phyloP scores from a whole-genome alignment of 2,113 vertebrate genomes.

The Seriola dumerili region DNA sequence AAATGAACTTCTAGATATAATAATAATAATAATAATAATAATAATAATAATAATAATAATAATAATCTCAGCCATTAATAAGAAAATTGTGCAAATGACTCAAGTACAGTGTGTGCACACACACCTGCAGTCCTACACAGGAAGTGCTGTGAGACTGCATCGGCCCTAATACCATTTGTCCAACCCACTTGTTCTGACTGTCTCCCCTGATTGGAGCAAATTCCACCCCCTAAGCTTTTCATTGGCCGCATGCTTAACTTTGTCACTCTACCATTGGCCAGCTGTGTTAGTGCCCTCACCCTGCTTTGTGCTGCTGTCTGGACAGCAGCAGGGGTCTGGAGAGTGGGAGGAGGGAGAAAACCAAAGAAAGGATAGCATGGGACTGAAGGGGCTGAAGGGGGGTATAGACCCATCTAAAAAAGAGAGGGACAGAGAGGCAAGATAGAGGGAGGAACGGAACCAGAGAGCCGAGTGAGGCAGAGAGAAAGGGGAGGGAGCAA shows the following conservation, averaged over 20 bases:
- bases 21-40: neutral
- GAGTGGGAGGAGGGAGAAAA: constrained; percentile 64
- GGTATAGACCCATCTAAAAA: constrained; percentile 48
- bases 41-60: neutral
- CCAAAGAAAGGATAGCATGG: constrained; percentile 70
- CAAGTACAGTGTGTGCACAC: neutral
- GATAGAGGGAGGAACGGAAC: constrained; percentile 50
- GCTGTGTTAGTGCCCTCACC: constrained; percentile 33
- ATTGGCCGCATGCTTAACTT: constrained; percentile 55
- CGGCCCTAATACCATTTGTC: constrained; percentile 60
- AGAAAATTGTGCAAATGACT: neutral
- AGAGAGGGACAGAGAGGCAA: constrained; percentile 46
- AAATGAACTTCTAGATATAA: too few species aligned
- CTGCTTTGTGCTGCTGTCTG: constrained; percentile 72
- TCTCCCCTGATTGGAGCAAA: constrained; percentile 62
- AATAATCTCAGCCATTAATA: too few species aligned
- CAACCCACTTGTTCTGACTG: constrained; percentile 48
- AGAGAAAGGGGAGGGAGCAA: constrained; percentile 54
- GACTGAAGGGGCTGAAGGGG: constrained; percentile 38
- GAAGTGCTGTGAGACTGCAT: constrained; percentile 60
- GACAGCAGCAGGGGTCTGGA: constrained; percentile 67
- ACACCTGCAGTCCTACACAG: constrained; percentile 43
- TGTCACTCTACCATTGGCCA: constrained; percentile 71
- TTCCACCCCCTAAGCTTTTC: neutral
- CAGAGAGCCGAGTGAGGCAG: constrained; percentile 18